phyloP scores from a whole-genome alignment of 2,113 vertebrate genomes.

The Lathamus discolor region DNA sequence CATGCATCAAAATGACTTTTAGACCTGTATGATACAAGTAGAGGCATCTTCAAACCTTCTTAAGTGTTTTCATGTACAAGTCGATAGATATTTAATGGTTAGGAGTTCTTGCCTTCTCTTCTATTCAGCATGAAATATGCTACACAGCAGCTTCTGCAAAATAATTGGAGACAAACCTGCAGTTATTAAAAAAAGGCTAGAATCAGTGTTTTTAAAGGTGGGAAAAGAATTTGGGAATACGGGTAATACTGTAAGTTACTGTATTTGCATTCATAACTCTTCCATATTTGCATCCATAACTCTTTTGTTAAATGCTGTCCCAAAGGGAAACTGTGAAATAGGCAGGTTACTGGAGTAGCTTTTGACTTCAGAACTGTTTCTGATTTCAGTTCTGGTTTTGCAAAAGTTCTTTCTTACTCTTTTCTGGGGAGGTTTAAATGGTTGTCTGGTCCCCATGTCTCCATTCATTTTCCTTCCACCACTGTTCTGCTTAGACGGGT shows the following conservation, averaged over 20 bases:
- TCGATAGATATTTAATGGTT: neutral
- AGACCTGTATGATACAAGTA: neutral
- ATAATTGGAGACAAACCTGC: neutral
- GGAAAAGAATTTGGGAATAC: neutral
- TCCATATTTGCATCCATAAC: too few relatives aligned
- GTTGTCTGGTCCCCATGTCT: neutral
- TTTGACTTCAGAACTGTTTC: neutral
- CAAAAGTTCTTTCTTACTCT: neutral
- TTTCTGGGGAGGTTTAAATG: neutral
- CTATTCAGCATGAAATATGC: neutral
- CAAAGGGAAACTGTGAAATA: neutral
- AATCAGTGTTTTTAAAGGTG: neutral
- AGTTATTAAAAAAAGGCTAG: neutral
- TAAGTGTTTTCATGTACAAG: neutral
- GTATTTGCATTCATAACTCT: too few relatives aligned
- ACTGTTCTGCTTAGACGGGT: neutral
- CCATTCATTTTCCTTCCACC: neutral
- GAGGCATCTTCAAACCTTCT: neutral
- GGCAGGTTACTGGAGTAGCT: neutral
- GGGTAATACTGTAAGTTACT: neutral
- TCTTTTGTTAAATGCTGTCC: neutral
- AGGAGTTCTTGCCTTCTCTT: neutral
- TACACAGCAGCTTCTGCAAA: neutral
- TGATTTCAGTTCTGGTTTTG: neutral
- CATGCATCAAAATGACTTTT: neutral